These are phyloP conservation scores for Brachyhypopomus gauderio DNA, from an alignment of 2,113 vertebrate genomes.

Conservation along the genomic window DNA sequence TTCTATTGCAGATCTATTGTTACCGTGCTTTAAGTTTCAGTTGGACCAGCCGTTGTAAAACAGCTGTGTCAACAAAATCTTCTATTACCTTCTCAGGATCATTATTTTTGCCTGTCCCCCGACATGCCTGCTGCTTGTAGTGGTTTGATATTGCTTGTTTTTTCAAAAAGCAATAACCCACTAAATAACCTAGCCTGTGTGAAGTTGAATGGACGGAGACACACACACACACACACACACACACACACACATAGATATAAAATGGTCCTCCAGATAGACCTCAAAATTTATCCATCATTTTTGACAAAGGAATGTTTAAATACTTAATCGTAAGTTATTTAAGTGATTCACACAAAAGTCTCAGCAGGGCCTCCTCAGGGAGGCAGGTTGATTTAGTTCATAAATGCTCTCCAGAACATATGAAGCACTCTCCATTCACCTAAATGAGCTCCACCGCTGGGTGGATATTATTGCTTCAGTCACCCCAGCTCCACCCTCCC, in stretches of 20 bases:
- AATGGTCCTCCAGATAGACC: neutral
- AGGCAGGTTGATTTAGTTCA: conserved; percentile 18
- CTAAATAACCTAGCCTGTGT: neutral
- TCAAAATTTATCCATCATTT: neutral
- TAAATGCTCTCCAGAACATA: conserved; percentile 4
- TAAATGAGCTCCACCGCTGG: conserved; percentile 30
- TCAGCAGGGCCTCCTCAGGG: neutral
- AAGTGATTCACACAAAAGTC: neutral
- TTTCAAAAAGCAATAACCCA: conserved; percentile 12
- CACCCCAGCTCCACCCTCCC: neutral
- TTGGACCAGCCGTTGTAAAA: neutral
- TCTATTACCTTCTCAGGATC: conserved; percentile 5
- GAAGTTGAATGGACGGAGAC: neutral
- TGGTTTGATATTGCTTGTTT: conserved; percentile 10
- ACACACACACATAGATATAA: neutral
- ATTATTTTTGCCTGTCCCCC: neutral
- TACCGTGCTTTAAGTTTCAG: neutral
- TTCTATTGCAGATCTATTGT: neutral
- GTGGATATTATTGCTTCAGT: conserved; percentile 12
- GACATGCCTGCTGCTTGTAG: conserved; percentile 13
- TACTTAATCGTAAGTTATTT: neutral
- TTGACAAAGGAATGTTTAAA: neutral
- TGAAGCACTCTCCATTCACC: conserved; percentile 16
- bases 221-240: too few species aligned
- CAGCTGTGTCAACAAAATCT: neutral